phyloP scores from a whole-genome alignment of 2,797 vertebrate genomes.

The Erithacus rubecula region DNA sequence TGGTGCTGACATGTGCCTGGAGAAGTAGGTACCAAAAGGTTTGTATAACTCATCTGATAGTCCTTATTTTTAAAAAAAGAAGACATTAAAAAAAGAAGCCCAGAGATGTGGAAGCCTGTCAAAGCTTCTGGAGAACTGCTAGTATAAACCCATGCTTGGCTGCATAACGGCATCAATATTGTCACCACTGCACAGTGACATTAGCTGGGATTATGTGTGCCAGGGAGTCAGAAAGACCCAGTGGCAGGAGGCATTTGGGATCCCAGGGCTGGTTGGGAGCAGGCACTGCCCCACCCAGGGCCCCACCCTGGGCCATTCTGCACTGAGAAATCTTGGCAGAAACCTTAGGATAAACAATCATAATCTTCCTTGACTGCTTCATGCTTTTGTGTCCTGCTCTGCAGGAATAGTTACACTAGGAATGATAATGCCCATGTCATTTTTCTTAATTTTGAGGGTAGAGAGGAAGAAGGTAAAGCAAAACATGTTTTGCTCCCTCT shows the following conservation, averaged over 20 bases:
- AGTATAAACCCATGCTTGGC: neutral
- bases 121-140: neutral
- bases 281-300: neutral
- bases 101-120: neutral
- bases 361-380: neutral
- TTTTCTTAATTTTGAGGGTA: neutral
- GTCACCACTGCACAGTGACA: neutral
- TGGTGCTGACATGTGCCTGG: neutral
- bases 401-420: neutral
- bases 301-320: neutral
- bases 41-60: neutral
- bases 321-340: neutral
- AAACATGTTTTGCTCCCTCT: conserved; percentile 25
- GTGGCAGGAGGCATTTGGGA: neutral
- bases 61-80: neutral
- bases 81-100: neutral
- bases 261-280: neutral
- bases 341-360: neutral
- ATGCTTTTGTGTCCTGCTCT: neutral
- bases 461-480: conserved; percentile 20
- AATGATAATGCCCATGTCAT: neutral
- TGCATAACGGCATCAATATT: neutral
- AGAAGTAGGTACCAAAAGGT: neutral
- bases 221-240: neutral
- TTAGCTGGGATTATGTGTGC: neutral